A percentile compares a stretch with the other conserved stretches of the same genome.
Evolutionary conservation across 2,888 invertebrate genomes (phyloP).

Genomic region (Macropis europaea): DNA sequence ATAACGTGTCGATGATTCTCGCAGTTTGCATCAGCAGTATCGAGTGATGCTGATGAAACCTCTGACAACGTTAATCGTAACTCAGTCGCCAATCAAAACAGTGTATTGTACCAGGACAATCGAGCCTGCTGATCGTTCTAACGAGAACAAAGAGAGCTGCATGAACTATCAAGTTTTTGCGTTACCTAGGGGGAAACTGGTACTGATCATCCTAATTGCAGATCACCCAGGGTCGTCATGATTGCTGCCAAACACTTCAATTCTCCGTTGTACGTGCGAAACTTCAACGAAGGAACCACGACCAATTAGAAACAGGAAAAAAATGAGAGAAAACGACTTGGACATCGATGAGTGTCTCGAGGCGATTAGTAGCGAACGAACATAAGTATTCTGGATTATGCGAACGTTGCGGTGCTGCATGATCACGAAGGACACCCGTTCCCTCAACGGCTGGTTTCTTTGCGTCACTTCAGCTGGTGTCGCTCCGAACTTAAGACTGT

Average conservation of each 20-base stretch:
- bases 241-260: conserved; percentile 4
- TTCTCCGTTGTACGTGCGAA: neutral
- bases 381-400: neutral
- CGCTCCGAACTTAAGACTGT: no score
- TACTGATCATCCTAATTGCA: no score
- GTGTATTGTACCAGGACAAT: no score
- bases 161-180: neutral
- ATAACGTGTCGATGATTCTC: neutral
- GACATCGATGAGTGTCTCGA: neutral
- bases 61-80: no score
- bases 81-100: no score
- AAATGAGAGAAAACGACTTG: neutral
- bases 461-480: no score
- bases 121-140: neutral
- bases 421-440: no score
- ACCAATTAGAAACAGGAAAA: conserved; percentile 15
- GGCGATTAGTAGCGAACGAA: neutral
- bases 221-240: no score
- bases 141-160: neutral
- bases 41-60: neutral
- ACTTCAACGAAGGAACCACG: conserved; percentile 1
- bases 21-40: conserved; percentile 4
- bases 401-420: neutral
- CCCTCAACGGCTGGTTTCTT: no score
- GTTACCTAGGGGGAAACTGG: neutral